Evolutionary conservation across 2,888 invertebrate species (phyloP), one percentile per base, ranked within the genome.

Genomic region (Heliconius ethilla): DNA sequence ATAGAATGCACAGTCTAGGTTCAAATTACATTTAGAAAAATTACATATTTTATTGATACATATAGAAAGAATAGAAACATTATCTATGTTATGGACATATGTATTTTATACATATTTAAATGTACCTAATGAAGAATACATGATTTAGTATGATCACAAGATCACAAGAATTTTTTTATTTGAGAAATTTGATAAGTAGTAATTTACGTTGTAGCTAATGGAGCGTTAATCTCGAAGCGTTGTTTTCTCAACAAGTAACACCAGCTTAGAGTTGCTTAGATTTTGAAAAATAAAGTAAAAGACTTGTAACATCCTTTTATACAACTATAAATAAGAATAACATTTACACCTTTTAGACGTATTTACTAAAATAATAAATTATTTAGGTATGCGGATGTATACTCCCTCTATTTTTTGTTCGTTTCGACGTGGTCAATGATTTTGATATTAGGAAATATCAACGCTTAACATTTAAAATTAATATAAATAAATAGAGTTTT

Each of bases 191-290:
- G 40, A 77, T 62, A 77, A 22, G n/a, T 37, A 27, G 40, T 55
- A 77, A 70, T 76, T 77, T 66, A 66, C 40, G n/a, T 66, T 51
- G 51, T 66, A 51, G 18, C 40, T 77, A 77, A 77, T 77, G 73
- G 77, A 62, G 40, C 66, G 66, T 73, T 77, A 67, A 73, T 77
- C 73, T 72, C 59, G 13, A n/a, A 69, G 29, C 22, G 37, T 73
- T 67, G 40, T 73, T 67, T 40, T 65, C 55, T 73, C n/a, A 59
- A 59, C n/a, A n/a, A 72, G 72, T 33, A 72, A 72, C 72, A 59
- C 67, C 55, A 75, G 37, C 40, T 25, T 62, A 51, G 27, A 70
- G 2, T 40, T 40, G 40, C 40, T 69, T 40, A 7, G 13, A 40
- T 40, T 67, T 67, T 15, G 15, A 67, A 67, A 66, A 66, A 29